Evolutionary conservation across 1,140 invertebrate species (phyloP).

Genomic region (Drosophila rhopaloa): DNA sequence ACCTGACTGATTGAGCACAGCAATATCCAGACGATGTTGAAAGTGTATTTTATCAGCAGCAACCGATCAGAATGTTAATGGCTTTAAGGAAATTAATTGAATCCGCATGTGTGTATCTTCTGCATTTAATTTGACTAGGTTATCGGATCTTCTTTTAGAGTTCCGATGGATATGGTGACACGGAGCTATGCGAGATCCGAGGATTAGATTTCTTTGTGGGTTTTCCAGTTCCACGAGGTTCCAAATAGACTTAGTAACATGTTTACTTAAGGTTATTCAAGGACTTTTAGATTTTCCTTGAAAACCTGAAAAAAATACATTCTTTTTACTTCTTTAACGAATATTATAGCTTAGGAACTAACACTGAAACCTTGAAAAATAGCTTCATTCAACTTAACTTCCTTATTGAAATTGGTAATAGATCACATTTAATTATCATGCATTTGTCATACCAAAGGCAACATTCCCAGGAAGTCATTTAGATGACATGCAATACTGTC

Average conservation of each 20-base stretch:
- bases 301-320: too few species aligned
- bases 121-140: conserved; percentile 32
- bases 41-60: conserved; percentile 33
- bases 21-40: conserved; percentile 34
- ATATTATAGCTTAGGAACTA: too few species aligned
- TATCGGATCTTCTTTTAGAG: conserved; percentile 29
- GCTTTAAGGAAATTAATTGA: conserved; percentile 29
- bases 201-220: conserved; percentile 10
- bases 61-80: conserved; percentile 42
- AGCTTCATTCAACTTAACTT: background rate
- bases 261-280: background rate
- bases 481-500: conserved; percentile 33
- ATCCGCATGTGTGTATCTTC: conserved; percentile 38
- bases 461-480: background rate
- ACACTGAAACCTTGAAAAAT: background rate
- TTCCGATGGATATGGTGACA: conserved; percentile 17
- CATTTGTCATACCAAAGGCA: background rate
- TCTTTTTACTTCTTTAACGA: too few species aligned
- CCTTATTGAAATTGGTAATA: background rate
- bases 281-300: too few species aligned
- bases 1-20: conserved; percentile 48
- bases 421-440: background rate
- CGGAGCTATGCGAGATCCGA: background rate
- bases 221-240: background rate
- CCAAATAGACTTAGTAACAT: background rate